Evolutionary conservation across 2,888 invertebrate genomes (phyloP).

Genomic region (Hypomecis atomaria): DNA sequence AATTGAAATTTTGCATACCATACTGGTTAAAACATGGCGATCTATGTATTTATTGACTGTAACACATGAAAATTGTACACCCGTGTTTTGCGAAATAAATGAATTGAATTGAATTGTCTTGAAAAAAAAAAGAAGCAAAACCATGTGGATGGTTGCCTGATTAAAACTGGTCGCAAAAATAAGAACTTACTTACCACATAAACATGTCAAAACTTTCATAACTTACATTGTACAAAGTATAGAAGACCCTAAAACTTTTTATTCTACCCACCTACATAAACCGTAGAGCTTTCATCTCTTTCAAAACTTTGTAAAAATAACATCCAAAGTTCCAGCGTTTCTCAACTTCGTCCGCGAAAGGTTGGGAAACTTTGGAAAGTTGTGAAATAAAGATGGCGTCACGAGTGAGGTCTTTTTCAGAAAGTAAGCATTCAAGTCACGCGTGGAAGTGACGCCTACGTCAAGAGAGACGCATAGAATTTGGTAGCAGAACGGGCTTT

Average conservation of each 20-base stretch:
- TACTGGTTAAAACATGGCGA: too few species aligned
- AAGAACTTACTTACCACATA: not conserved
- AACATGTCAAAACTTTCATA: not conserved
- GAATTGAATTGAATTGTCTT: too few species aligned
- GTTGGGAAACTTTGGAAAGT: slow-evolving; percentile 18
- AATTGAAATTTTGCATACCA: too few species aligned
- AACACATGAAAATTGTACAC: too few species aligned
- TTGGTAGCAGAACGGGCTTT: too few species aligned
- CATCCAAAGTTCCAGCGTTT: slow-evolving; percentile 19
- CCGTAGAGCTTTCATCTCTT: slow-evolving; percentile 20
- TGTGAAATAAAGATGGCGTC: slow-evolving; percentile 24
- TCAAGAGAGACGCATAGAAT: not conserved
- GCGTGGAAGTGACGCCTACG: slow-evolving; percentile 15
- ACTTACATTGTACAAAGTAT: not conserved
- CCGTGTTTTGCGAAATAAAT: too few species aligned
- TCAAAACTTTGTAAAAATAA: slow-evolving; percentile 22
- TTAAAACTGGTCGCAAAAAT: not conserved
- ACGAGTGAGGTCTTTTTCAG: slow-evolving; percentile 17
- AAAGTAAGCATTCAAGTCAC: slow-evolving; percentile 20
- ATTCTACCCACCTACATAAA: not conserved
- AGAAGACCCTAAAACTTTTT: slow-evolving; percentile 9
- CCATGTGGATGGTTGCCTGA: too few species aligned
- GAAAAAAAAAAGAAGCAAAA: too few species aligned
- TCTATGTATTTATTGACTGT: too few species aligned
- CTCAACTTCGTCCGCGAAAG: slow-evolving; percentile 19